Conservation (phyloP, 2,797 vertebrate genomes). For the Aphelocoma californica region DNA sequence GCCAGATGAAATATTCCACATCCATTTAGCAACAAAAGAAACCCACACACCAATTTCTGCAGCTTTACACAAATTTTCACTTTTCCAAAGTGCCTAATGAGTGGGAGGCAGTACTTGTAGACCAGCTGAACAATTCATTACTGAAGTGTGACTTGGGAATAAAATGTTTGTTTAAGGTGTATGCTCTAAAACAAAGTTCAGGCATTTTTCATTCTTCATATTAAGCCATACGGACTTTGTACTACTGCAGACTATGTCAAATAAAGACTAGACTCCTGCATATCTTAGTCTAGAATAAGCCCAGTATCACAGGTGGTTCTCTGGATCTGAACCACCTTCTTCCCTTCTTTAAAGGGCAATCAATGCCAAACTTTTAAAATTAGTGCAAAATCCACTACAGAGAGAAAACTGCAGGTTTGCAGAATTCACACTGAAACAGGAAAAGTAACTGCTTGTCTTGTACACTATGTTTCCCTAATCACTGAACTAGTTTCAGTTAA, state of each 20-base stretch:
- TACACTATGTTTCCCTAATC: neutral
- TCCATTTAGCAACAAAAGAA: neutral
- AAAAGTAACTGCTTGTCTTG: neutral
- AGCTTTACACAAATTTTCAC: neutral
- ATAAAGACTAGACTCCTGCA: neutral
- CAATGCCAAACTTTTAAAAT: neutral
- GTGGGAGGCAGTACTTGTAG: neutral
- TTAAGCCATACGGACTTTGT: neutral
- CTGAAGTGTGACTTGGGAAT: neutral
- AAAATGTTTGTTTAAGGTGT: conserved; percentile 1
- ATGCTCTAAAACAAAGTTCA: neutral
- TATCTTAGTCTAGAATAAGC: neutral
- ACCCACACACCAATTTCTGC: neutral
- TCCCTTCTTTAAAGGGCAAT: neutral
- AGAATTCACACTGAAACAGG: neutral
- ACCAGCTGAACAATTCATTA: neutral
- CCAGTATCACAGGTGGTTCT: neutral
- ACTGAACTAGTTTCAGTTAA: neutral
- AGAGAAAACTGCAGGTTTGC: neutral
- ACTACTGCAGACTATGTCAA: neutral
- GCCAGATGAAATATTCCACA: neutral
- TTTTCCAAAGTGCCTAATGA: neutral
- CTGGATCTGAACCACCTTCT: neutral
- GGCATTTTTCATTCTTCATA: neutral
- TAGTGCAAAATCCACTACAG: neutral